phyloP scores from a whole-genome alignment of 1,140 invertebrate species.

The Diorhabda elongata region DNA sequence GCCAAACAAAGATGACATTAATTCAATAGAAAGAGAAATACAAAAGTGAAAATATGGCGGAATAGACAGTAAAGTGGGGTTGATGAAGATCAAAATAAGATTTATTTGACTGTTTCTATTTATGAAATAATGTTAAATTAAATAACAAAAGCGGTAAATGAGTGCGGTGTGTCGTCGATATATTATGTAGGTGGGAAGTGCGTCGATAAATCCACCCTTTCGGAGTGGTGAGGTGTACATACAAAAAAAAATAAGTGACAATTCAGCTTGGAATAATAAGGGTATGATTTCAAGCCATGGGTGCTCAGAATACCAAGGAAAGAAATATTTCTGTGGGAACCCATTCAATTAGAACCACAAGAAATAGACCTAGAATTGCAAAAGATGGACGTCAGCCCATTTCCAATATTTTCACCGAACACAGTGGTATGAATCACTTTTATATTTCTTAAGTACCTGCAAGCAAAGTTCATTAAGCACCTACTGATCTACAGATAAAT shows the following conservation, averaged over 20 bases:
- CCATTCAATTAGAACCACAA: constrained; percentile 61
- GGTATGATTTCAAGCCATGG: constrained; percentile 58
- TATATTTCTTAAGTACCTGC: background rate
- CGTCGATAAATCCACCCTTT: constrained; percentile 24
- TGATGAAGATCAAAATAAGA: constrained; percentile 26
- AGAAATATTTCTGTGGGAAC: constrained; percentile 61
- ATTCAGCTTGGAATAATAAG: constrained; percentile 32
- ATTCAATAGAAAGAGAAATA: constrained; percentile 19
- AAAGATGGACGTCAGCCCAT: constrained; percentile 76
- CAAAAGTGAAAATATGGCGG: constrained; percentile 39
- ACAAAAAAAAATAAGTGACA: constrained; percentile 30
- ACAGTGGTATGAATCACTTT: constrained; percentile 65
- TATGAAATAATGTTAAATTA: constrained; percentile 25
- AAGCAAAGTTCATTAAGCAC: background rate
- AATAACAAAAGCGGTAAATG: constrained; percentile 10
- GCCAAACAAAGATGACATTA: constrained; percentile 21
- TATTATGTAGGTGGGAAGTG: constrained; percentile 10
- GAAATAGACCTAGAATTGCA: constrained; percentile 64
- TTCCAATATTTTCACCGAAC: constrained; percentile 86
- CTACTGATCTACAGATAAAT: background rate
- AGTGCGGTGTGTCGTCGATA: constrained; percentile 21
- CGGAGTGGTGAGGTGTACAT: constrained; percentile 28
- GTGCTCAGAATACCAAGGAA: constrained; percentile 86
- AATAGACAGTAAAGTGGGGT: constrained; percentile 34
- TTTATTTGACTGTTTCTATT: constrained; percentile 24